Evolutionary conservation across 2,797 vertebrate genomes (phyloP), one percentile per base, ranked within the genome.

Genomic region (Coreius guichenoti): DNA sequence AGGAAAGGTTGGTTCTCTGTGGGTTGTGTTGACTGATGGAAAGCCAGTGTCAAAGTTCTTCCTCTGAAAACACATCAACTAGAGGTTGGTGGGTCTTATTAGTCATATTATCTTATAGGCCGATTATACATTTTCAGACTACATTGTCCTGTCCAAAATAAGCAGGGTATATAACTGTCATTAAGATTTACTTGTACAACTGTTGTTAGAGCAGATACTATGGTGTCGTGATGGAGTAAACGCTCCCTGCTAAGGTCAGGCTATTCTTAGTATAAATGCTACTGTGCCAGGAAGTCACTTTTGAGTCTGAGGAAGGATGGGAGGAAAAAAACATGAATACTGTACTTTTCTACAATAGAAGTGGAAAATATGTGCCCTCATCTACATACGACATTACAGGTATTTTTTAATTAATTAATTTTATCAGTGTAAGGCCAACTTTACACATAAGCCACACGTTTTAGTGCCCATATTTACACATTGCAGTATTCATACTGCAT

Each of bases 221-320:
- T 69, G 54, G 79, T 80, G 36, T 75, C 6, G 33, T 80, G 63
- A n/a, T 2, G 2, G 36, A 76, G 47, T 70, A 39, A 69, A 80
- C 1, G 7, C 54, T 72, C 47, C 79, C 45, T 80, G 39, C 75
- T 85, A 51, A 69, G 76, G 76, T 68, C 80, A 70, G 21, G 80
- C 61, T 89, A 81, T 89, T 88, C 17, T 88, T 89, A 85, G 76
- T 16, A 31, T 78, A 61, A 81, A 33, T 58, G 16, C 63, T 76
- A 29, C 43, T 79, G 74, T 76, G 61, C 9, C 45, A 82, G 75
- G 69, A 85, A 83, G 63, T 51, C 19, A 51, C 26, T 70, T 76
- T 85, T 54, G n/a, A 74, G 33, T 36, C 29, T n/a, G 12, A 85
- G 75, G 85, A 85, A 86, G 84, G 67, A 82, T 80, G 74, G 29